These are phyloP conservation scores for Eueides isabella DNA, from an alignment of 1,140 invertebrate genomes.

Conservation along the genomic window DNA sequence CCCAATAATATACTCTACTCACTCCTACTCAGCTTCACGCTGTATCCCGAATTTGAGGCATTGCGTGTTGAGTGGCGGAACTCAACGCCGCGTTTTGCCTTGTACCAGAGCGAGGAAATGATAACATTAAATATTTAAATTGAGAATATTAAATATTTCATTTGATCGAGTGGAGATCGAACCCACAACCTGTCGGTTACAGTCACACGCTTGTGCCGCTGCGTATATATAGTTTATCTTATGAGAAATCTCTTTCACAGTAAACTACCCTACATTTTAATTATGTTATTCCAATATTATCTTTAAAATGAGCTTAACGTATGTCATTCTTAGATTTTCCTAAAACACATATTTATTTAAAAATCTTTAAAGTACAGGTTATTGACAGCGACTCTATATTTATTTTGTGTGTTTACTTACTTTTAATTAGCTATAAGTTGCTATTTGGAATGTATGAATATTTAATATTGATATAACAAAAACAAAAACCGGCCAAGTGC, in stretches of 20 bases:
- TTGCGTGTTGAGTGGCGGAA: too few relatives aligned
- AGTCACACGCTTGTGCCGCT: neutral
- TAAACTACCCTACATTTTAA: neutral
- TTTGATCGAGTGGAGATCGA: too few relatives aligned
- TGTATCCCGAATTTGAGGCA: too few relatives aligned
- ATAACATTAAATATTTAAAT: too few relatives aligned
- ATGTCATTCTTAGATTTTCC: constrained; percentile 1
- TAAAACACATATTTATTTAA: neutral
- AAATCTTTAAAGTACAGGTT: neutral
- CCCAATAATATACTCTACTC: too few relatives aligned
- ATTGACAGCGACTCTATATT: neutral
- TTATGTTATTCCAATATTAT: neutral
- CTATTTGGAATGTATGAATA: neutral
- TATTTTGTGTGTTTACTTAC: neutral
- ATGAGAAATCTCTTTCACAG: neutral
- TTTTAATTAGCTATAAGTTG: neutral
- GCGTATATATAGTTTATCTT: neutral
- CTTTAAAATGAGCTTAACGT: neutral
- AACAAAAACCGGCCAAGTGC: too few relatives aligned
- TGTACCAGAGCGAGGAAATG: too few relatives aligned
- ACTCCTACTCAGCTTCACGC: too few relatives aligned
- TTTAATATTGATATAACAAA: neutral
- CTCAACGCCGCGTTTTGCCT: too few relatives aligned
- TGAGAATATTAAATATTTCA: too few relatives aligned
- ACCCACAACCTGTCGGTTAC: neutral